Evolutionary conservation across 2,113 vertebrate genomes (phyloP).

Genomic region (Aegypius monachus): DNA sequence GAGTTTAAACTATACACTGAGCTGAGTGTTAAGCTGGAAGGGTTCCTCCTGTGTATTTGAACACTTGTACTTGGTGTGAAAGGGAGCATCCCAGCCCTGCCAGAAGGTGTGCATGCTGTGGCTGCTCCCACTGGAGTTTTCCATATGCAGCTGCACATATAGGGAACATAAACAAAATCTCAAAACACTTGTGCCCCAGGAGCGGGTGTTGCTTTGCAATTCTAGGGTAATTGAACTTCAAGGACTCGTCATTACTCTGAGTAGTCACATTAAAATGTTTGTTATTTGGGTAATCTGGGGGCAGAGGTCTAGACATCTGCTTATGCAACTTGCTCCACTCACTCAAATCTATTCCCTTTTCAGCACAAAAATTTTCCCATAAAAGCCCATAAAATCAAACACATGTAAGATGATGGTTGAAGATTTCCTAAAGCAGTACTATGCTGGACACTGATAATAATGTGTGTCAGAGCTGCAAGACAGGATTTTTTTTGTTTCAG

Average conservation of each 20-base stretch:
- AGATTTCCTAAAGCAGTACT: not conserved
- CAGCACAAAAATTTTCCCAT: not conserved
- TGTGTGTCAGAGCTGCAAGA: not conserved
- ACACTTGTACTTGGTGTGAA: accelerated
- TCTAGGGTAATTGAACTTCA: not conserved
- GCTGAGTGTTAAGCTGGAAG: not conserved
- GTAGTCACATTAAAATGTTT: not conserved
- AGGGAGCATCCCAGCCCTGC: not conserved
- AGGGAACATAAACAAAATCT: not conserved
- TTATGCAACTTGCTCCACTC: not conserved
- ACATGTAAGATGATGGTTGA: not conserved
- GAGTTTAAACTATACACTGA: not conserved
- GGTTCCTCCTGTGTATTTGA: not conserved
- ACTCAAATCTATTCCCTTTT: not conserved
- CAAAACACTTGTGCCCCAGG: not conserved
- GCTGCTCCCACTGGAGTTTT: not conserved
- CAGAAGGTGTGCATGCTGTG: not conserved
- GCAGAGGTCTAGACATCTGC: not conserved
- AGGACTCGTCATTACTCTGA: not conserved
- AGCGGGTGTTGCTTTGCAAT: not conserved
- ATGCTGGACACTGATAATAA: not conserved
- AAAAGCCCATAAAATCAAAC: not conserved
- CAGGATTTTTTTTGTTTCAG: not conserved
- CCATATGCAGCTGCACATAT: not conserved
- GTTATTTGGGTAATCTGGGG: not conserved